Evolutionary conservation across 1,140 invertebrate species (phyloP).

Genomic region (Diploscapter pachys): DNA sequence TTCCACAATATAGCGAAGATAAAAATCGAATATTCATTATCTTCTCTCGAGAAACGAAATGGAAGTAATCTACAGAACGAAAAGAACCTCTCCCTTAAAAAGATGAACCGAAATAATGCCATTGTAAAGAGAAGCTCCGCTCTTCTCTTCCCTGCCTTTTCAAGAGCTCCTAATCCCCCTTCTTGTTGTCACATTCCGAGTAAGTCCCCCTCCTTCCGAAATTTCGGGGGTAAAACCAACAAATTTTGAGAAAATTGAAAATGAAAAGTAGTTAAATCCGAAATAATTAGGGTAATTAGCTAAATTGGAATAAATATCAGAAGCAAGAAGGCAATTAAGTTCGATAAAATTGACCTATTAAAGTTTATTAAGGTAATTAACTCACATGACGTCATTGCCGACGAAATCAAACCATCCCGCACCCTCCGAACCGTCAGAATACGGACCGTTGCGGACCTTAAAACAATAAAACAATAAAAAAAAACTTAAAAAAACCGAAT

Average conservation of each 20-base stretch:
- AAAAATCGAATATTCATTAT: no score
- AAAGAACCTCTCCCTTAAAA: no score
- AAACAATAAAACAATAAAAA: slow-evolving; percentile 3
- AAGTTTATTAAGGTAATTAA: background rate
- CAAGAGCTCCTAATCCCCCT: no score
- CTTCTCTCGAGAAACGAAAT: no score
- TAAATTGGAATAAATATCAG: background rate
- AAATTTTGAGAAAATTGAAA: slow-evolving; percentile 2
- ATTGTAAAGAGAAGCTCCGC: no score
- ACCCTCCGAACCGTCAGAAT: slow-evolving; percentile 16
- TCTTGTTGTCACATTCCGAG: no score
- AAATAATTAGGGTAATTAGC: background rate
- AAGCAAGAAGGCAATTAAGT: background rate
- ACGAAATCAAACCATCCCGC: slow-evolving; percentile 32
- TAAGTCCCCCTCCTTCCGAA: no score
- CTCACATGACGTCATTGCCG: slow-evolving; percentile 23
- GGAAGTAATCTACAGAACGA: no score
- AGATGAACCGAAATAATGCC: no score
- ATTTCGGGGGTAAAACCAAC: no score
- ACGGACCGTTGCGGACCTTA: slow-evolving; percentile 16
- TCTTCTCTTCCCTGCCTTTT: no score
- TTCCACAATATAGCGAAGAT: no score
- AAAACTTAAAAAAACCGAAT: slow-evolving; percentile 3
- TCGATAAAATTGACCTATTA: slow-evolving; percentile 1
- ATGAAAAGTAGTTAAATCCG: slow-evolving; percentile 6